Percentiles rank a stretch among this genome's conserved stretches.
Conservation (phyloP, 1,140 invertebrate genomes). For the Eurosta solidaginis region DNA sequence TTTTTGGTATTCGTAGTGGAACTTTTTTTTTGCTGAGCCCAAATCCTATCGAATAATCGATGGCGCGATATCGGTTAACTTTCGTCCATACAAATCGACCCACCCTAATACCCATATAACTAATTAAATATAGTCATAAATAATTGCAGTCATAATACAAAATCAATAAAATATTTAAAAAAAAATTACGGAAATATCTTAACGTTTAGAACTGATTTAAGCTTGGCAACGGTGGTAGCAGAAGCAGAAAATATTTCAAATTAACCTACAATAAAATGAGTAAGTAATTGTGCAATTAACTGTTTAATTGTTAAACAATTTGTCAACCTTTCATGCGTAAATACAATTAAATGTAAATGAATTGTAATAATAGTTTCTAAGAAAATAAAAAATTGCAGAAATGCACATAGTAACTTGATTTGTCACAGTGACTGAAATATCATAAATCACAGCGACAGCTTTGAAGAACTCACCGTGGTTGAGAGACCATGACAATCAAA, state of each 20-base stretch:
- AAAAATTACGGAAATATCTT: neutral
- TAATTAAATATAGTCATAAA: neutral
- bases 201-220: neutral
- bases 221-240: neutral
- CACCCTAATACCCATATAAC: no score
- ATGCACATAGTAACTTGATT: neutral
- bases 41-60: no score
- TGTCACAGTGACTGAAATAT: no score
- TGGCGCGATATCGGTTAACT: no score
- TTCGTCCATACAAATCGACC: no score
- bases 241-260: neutral
- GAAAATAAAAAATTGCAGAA: neutral
- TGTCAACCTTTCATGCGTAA: neutral
- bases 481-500: no score
- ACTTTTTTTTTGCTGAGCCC: no score
- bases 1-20: no score
- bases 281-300: conserved; percentile 23
- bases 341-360: neutral
- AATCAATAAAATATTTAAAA: neutral
- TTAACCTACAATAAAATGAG: neutral
- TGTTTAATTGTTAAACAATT: neutral
- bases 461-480: no score
- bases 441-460: no score
- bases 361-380: neutral
- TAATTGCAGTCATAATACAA: neutral